Percentiles rank a stretch among this genome's conserved stretches.
phyloP scores from a whole-genome alignment of 2,888 invertebrate species.

The Mythimna impura region DNA sequence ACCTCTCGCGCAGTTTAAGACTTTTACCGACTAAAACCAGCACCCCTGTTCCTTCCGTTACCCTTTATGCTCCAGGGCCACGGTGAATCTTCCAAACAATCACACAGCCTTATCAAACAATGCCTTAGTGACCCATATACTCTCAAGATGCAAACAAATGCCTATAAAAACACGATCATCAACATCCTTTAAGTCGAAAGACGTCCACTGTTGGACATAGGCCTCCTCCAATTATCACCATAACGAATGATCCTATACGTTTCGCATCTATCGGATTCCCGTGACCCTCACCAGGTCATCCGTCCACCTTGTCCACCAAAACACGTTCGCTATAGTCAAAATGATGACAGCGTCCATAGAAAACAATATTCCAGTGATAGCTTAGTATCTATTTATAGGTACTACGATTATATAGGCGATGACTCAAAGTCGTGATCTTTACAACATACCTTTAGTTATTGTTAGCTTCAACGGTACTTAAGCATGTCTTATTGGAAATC shows the following conservation, averaged over 20 bases:
- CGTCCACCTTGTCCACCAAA: not conserved
- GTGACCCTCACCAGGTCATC: too few species aligned
- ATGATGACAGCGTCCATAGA: not conserved
- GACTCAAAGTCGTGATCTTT: constrained; percentile 17
- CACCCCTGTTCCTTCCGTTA: too few species aligned
- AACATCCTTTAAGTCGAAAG: too few species aligned
- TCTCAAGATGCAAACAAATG: not conserved
- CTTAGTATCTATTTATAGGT: not conserved
- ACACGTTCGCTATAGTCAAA: not conserved
- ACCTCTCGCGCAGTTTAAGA: too few species aligned
- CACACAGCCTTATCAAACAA: not conserved
- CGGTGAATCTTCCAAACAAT: too few species aligned
- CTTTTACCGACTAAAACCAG: too few species aligned
- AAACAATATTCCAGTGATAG: not conserved
- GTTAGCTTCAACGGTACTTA: not conserved
- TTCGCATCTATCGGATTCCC: too few species aligned
- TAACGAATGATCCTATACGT: too few species aligned
- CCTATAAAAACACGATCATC: not conserved
- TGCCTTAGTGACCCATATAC: not conserved
- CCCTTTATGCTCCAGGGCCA: too few species aligned
- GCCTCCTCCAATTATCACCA: too few species aligned
- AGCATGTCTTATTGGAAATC: constrained; percentile 12
- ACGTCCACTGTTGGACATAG: too few species aligned
- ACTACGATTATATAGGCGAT: not conserved
- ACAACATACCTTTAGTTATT: not conserved